phyloP scores from a whole-genome alignment of 2,888 invertebrate genomes.

The Caenorhabditis sp. region DNA sequence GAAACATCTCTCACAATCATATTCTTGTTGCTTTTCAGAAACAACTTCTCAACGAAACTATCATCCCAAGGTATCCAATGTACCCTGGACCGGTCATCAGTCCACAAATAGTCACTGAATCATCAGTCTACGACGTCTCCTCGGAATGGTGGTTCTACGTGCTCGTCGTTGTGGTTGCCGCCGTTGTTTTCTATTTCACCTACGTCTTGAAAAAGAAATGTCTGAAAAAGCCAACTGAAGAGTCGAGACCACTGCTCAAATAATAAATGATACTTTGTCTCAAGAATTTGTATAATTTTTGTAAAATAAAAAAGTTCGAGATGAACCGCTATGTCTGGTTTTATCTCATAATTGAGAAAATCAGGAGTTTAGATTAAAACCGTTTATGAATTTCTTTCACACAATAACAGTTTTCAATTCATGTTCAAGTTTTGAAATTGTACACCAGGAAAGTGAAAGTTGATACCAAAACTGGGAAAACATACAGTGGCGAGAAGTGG shows the following conservation, averaged over 20 bases:
- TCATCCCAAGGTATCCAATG: slow-evolving; percentile 15
- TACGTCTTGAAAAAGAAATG: not conserved
- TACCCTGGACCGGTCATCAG: slow-evolving; percentile 50
- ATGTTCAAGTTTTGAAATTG: too few species aligned
- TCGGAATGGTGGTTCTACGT: not conserved
- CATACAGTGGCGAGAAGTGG: too few species aligned
- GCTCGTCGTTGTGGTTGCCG: not conserved
- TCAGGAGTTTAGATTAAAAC: too few species aligned
- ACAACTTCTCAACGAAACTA: not conserved
- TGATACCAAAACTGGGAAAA: too few species aligned
- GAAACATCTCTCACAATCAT: too few species aligned
- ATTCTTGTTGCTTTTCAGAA: slow-evolving; percentile 30
- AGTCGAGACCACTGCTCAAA: not conserved
- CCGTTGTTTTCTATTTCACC: not conserved
- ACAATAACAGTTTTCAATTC: too few species aligned
- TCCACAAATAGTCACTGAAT: not conserved
- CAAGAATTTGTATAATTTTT: not conserved
- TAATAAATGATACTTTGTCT: too few species aligned
- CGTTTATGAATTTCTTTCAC: too few species aligned
- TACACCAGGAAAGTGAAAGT: too few species aligned
- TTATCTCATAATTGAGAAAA: too few species aligned
- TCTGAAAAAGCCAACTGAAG: not conserved
- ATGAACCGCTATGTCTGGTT: too few species aligned
- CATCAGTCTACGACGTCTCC: not conserved
- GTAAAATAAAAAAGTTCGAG: too few species aligned